Percentiles rank a stretch among this genome's conserved stretches.
These are phyloP conservation scores for Limnephilus rhombicus DNA, from an alignment of 2,888 invertebrate species.

Conservation along the genomic window DNA sequence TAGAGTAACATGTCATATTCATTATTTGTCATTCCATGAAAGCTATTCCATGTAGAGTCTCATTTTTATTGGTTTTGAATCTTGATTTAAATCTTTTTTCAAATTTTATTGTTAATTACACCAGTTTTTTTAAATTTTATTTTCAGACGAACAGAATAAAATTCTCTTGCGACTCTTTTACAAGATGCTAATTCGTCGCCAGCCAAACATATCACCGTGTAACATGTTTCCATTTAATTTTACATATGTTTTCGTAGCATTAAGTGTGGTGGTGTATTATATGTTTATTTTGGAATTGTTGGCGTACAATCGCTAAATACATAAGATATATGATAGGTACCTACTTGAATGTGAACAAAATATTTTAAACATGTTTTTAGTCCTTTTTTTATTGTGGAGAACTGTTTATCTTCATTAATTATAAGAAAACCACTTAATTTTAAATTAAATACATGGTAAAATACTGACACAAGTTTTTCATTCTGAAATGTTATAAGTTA, in stretches of 20 bases:
- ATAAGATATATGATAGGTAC: not conserved
- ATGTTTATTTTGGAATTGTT: not conserved
- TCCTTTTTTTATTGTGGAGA: no score
- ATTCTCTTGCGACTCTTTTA: not conserved
- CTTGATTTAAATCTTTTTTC: not conserved
- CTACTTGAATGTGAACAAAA: not conserved
- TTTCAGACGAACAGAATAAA: not conserved
- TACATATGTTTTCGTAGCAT: not conserved
- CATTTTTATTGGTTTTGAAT: not conserved
- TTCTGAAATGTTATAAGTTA: no score
- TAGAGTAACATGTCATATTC: no score
- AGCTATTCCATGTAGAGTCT: not conserved
- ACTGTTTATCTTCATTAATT: no score
- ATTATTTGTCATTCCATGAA: not conserved
- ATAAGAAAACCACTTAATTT: no score
- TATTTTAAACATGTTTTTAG: not conserved
- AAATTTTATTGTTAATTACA: not conserved
- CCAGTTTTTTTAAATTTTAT: not conserved
- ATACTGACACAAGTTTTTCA: no score
- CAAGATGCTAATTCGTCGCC: not conserved
- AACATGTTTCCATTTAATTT: conserved; percentile 3
- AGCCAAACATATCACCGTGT: not conserved
- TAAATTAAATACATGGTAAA: no score
- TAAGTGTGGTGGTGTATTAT: not conserved
- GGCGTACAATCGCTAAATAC: not conserved